Percentiles rank a stretch among this genome's conserved stretches.
Evolutionary conservation across 1,140 invertebrate genomes (phyloP).

Genomic region (Schmidtea mediterranea): DNA sequence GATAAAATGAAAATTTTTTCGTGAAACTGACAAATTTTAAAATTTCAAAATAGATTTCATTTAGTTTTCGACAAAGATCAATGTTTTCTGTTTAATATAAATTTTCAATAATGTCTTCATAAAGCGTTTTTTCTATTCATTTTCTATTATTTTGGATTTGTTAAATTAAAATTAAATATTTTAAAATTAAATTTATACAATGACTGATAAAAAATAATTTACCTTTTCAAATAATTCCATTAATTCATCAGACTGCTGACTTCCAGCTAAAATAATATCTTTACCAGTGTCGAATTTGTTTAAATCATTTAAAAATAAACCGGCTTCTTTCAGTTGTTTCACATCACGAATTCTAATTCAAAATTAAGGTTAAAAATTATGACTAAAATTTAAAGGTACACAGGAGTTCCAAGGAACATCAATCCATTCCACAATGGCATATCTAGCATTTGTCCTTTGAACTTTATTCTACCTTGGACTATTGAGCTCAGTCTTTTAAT

Average conservation of each 20-base stretch:
- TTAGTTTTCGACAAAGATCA: too few species aligned
- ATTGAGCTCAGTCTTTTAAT: constrained; percentile 1
- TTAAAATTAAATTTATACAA: too few species aligned
- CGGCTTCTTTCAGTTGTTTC: constrained; percentile 46
- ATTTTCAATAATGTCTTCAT: too few species aligned
- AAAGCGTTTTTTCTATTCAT: too few species aligned
- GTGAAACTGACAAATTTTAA: too few species aligned
- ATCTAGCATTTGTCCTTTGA: constrained; percentile 51
- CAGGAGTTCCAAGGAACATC: constrained; percentile 49
- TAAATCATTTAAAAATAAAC: constrained; percentile 46
- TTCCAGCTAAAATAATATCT: constrained; percentile 48
- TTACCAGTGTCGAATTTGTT: constrained; percentile 49
- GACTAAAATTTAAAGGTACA: constrained; percentile 32
- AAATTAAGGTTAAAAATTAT: neutral
- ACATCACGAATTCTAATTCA: constrained; percentile 43
- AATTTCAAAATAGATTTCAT: too few species aligned
- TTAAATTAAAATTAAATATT: too few species aligned
- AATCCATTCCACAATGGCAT: constrained; percentile 45
- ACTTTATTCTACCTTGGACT: constrained; percentile 9
- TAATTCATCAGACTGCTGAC: constrained; percentile 46
- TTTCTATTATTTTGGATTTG: too few species aligned
- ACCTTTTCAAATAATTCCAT: constrained; percentile 8
- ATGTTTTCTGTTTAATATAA: too few species aligned
- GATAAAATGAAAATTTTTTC: too few species aligned
- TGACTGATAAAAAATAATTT: constrained; percentile 1